A percentile compares a stretch with the other conserved stretches of the same genome.
phyloP scores from a whole-genome alignment of 2,797 vertebrate species.

The Alauda arvensis region DNA sequence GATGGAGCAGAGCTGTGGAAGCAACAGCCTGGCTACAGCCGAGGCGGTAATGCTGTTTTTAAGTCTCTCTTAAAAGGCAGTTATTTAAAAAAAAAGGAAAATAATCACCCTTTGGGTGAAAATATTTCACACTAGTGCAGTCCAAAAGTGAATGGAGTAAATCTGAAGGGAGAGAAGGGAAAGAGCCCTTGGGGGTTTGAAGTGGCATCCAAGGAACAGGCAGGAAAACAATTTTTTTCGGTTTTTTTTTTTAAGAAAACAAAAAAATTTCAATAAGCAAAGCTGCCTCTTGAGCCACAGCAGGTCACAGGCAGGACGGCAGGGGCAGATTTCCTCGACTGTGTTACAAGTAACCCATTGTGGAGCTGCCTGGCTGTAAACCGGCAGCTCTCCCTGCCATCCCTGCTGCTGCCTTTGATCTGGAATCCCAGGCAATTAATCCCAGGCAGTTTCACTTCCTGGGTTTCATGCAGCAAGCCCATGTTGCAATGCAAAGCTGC shows the following conservation, averaged over 20 bases:
- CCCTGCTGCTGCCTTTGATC: slow-evolving; percentile 53
- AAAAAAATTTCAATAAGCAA: background rate
- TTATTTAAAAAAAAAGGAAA: background rate
- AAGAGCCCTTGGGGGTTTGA: background rate
- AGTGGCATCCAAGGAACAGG: background rate
- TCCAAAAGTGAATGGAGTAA: background rate
- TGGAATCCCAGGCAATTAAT: slow-evolving; percentile 46
- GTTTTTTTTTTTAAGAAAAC: background rate
- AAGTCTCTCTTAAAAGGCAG: slow-evolving; percentile 26
- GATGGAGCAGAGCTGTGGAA: slow-evolving; percentile 19
- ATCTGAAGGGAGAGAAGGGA: background rate
- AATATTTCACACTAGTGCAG: background rate
- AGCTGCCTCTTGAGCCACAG: background rate
- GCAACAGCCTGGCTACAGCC: background rate
- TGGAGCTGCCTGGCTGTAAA: slow-evolving; percentile 37
- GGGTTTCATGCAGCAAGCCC: slow-evolving; percentile 56
- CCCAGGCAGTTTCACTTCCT: slow-evolving; percentile 66
- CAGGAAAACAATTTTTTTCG: background rate
- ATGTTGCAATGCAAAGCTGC: slow-evolving; percentile 62
- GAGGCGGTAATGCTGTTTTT: slow-evolving; percentile 11
- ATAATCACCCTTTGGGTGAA: slow-evolving; percentile 8
- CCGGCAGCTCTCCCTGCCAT: slow-evolving; percentile 15
- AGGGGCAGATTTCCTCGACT: slow-evolving; percentile 32
- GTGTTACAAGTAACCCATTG: slow-evolving; percentile 49
- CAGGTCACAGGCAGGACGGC: background rate